Conservation (phyloP, 1,140 invertebrate genomes). For the Trachymyrmex septentrionalis region DNA sequence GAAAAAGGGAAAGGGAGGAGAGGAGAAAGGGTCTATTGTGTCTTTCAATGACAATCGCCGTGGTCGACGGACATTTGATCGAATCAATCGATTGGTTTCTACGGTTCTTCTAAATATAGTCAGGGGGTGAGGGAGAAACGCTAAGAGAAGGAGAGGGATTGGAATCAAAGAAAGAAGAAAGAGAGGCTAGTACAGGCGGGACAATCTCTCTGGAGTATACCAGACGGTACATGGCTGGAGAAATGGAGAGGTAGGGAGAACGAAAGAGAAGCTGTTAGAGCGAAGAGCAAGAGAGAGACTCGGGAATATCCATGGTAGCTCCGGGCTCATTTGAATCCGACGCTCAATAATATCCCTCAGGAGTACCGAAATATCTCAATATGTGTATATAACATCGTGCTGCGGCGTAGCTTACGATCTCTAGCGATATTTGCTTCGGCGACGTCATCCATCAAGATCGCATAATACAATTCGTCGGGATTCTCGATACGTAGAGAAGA, state of each 20-base stretch:
- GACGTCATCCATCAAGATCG: conserved; percentile 66
- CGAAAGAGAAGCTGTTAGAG: conserved; percentile 20
- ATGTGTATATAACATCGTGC: conserved; percentile 51
- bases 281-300: conserved; percentile 32
- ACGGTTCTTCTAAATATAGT: conserved; percentile 79
- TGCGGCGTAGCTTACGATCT: conserved; percentile 28
- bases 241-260: conserved; percentile 25
- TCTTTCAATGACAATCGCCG: conserved; percentile 83
- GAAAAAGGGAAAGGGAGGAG: conserved; percentile 52
- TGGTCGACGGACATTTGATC: conserved; percentile 82
- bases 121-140: conserved; percentile 48
- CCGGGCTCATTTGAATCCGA: conserved; percentile 81
- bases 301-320: conserved; percentile 74
- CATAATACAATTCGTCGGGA: conserved; percentile 58
- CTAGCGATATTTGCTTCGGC: conserved; percentile 45
- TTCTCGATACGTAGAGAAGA: background rate
- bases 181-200: conserved; percentile 19
- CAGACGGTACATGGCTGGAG: background rate
- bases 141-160: conserved; percentile 10
- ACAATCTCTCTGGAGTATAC: conserved; percentile 39
- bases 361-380: conserved; percentile 78
- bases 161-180: conserved; percentile 36
- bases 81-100: conserved; percentile 83
- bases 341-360: conserved; percentile 81
- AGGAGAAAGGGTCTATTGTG: conserved; percentile 79